A percentile compares a stretch with the other conserved stretches of the same genome.
Conservation (phyloP, 37 sponge, comb jelly and placozoan genomes). For the Theonella swinhoei region DNA sequence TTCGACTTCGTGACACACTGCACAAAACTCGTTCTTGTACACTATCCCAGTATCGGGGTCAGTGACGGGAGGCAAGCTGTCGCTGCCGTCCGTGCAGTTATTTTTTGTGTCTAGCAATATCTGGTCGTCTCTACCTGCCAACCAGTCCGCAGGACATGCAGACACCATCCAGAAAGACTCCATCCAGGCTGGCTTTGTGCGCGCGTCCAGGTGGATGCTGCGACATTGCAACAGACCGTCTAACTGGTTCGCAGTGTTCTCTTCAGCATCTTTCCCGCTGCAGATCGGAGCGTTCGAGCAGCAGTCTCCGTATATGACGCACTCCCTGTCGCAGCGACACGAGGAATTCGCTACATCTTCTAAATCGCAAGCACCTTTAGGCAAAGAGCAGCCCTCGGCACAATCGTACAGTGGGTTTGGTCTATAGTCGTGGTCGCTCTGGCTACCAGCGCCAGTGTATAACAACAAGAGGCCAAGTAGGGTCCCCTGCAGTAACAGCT, state of each 20-base stretch:
- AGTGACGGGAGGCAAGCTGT: slow-evolving; percentile 35
- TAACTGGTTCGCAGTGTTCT: neutral
- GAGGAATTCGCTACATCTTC: too few relatives aligned
- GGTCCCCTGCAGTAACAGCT: too few relatives aligned
- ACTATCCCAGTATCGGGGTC: slow-evolving; percentile 27
- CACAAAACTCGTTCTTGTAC: slow-evolving; percentile 60
- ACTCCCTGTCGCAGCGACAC: slow-evolving; percentile 23
- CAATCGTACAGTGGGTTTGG: too few relatives aligned
- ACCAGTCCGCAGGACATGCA: slow-evolving; percentile 17
- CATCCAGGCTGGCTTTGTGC: neutral
- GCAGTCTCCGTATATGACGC: slow-evolving; percentile 31
- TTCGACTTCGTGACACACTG: slow-evolving; percentile 28
- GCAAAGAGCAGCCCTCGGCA: too few relatives aligned
- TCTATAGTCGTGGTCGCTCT: too few relatives aligned
- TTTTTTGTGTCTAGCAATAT: neutral
- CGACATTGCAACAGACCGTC: neutral
- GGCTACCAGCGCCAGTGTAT: too few relatives aligned
- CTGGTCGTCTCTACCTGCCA: neutral
- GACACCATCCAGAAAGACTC: slow-evolving; percentile 23
- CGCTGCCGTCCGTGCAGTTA: neutral
- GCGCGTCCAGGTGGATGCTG: slow-evolving; percentile 10
- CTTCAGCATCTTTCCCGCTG: neutral
- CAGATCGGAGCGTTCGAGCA: neutral
- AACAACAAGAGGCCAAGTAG: too few relatives aligned
- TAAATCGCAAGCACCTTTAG: too few relatives aligned